Percentiles rank a stretch among this genome's conserved stretches.
These are phyloP conservation scores for Melanotaenia parkinsoni DNA, from an alignment of 2,797 vertebrate species.

Conservation along the genomic window DNA sequence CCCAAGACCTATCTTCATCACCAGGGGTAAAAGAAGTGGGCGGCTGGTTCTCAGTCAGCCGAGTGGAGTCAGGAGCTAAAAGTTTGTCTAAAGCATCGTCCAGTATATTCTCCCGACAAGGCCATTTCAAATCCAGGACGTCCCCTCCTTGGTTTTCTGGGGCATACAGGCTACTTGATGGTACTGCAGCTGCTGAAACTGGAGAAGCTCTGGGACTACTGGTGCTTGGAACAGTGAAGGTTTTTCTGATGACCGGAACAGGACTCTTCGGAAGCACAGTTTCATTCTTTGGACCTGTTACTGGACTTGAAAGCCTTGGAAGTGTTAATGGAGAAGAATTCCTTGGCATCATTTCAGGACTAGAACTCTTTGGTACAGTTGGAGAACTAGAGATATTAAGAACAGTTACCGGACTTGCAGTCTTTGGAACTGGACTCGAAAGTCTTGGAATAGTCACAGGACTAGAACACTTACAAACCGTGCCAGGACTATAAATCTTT, in stretches of 20 bases:
- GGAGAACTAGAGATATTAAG: conserved; percentile 26
- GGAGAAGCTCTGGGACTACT: conserved; percentile 64
- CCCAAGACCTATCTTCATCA: conserved; percentile 66
- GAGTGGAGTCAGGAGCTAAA: conserved; percentile 58
- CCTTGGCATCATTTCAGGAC: conserved; percentile 41
- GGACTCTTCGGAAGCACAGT: conserved; percentile 51
- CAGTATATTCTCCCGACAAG: conserved; percentile 62
- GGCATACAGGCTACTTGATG: conserved; percentile 28
- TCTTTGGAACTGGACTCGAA: conserved; percentile 60
- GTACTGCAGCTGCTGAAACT: conserved; percentile 11
- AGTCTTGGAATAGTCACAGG: conserved; percentile 56
- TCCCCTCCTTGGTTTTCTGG: conserved; percentile 37
- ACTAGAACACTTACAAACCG: conserved; percentile 48
- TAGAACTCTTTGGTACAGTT: conserved; percentile 34
- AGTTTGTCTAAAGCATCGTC: conserved; percentile 75
- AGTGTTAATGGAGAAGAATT: conserved; percentile 24
- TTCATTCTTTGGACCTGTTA: conserved; percentile 47
- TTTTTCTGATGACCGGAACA: conserved; percentile 53
- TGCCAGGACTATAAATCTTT: conserved; percentile 42
- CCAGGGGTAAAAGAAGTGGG: conserved; percentile 29
- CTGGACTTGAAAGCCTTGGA: conserved; percentile 56
- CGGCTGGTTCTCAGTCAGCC: conserved; percentile 48
- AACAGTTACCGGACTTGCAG: conserved; percentile 51
- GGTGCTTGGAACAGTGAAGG: conserved; percentile 43
- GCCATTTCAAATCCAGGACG: conserved; percentile 63